Evolutionary conservation across 1,140 invertebrate species (phyloP).

Genomic region (Olivierus martensii): DNA sequence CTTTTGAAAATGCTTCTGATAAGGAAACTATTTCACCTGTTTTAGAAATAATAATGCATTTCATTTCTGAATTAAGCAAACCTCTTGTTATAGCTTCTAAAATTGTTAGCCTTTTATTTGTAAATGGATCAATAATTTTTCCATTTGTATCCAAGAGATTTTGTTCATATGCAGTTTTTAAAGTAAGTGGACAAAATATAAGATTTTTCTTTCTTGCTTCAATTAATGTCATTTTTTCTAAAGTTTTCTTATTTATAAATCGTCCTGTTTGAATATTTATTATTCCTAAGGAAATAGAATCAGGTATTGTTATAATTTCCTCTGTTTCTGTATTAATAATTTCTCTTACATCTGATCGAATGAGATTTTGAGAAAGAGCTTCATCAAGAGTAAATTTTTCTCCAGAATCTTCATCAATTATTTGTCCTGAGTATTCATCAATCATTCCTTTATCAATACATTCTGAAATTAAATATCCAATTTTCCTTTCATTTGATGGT

Average conservation of each 20-base stretch:
- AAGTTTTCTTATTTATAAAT: constrained; percentile 54
- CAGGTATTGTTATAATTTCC: constrained; percentile 57
- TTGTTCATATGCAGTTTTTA: constrained; percentile 71
- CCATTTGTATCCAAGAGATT: constrained; percentile 61
- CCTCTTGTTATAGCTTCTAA: constrained; percentile 67
- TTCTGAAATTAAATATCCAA: constrained; percentile 55
- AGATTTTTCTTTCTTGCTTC: constrained; percentile 62
- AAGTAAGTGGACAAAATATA: constrained; percentile 72
- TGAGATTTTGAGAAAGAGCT: constrained; percentile 55
- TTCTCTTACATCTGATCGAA: constrained; percentile 60
- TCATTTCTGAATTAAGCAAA: constrained; percentile 73
- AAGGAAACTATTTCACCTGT: constrained; percentile 64
- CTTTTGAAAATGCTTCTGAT: constrained; percentile 60
- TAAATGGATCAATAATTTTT: constrained; percentile 61
- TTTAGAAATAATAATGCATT: constrained; percentile 61
- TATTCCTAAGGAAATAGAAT: constrained; percentile 59
- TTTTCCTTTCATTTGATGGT: constrained; percentile 32
- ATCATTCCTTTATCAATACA: constrained; percentile 64
- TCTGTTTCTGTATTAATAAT: constrained; percentile 62
- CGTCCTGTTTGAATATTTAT: constrained; percentile 61
- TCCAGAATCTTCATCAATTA: constrained; percentile 67
- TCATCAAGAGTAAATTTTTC: constrained; percentile 62
- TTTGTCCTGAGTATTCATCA: constrained; percentile 54
- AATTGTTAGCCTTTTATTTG: constrained; percentile 55
- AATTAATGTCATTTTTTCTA: constrained; percentile 57